Percentiles rank a stretch among this genome's conserved stretches.
Conservation (phyloP, 2,113 vertebrate species). For the Mormoops blainvillei region DNA sequence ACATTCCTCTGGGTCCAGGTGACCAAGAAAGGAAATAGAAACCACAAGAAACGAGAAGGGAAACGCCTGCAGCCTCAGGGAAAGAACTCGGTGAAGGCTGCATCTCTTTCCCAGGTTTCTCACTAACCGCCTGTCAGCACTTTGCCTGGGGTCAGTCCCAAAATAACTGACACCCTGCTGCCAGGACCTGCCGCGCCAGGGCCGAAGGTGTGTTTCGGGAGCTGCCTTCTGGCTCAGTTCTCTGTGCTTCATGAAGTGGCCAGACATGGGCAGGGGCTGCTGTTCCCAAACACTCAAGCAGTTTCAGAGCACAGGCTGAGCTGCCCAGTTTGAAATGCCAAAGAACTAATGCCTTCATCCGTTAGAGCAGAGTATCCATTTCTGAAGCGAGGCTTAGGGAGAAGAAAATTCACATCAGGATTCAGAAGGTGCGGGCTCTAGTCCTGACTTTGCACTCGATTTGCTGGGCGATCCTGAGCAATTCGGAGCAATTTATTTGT, state of each 20-base stretch:
- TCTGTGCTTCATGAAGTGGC: neutral
- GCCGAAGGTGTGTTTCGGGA: neutral
- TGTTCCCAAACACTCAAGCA: neutral
- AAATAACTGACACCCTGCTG: neutral
- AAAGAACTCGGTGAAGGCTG: neutral
- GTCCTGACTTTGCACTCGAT: neutral
- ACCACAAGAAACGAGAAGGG: neutral
- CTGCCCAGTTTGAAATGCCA: neutral
- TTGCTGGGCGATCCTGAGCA: neutral
- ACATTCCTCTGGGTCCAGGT: constrained; percentile 9
- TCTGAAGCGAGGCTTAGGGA: neutral
- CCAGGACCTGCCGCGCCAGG: neutral
- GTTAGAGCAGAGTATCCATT: neutral
- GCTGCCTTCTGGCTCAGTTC: neutral
- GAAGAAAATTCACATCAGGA: neutral
- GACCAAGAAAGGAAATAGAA: constrained; percentile 11
- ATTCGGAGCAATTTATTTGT: neutral
- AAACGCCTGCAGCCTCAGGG: neutral
- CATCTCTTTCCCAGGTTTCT: neutral
- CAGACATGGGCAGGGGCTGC: fast-evolving
- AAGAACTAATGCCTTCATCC: neutral
- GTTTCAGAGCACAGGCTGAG: neutral
- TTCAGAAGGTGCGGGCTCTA: neutral
- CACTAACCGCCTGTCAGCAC: neutral
- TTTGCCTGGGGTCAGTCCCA: fast-evolving